Conservation (phyloP, 2,888 invertebrate species). For the Tineola bisselliella region DNA sequence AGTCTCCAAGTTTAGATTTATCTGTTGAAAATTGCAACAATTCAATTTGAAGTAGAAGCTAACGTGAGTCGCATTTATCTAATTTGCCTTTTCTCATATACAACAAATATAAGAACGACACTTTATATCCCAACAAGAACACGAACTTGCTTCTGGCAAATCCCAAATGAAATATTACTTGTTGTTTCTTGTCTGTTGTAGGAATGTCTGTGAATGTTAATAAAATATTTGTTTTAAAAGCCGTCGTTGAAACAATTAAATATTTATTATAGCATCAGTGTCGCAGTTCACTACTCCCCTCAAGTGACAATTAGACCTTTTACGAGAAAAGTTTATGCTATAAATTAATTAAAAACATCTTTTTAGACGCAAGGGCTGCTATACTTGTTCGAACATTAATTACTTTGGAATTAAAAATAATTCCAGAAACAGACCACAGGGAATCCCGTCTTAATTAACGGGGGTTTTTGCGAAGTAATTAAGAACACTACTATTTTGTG, state of each 20-base stretch:
- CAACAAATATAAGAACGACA: not conserved
- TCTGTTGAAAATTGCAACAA: too few relatives aligned
- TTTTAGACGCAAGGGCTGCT: not conserved
- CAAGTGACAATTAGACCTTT: slow-evolving; percentile 9
- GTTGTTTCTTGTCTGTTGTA: not conserved
- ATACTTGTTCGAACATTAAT: not conserved
- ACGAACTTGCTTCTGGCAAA: not conserved
- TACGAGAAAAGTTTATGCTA: slow-evolving; percentile 13
- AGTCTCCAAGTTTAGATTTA: too few relatives aligned
- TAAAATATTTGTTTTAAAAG: not conserved
- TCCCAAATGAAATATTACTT: not conserved
- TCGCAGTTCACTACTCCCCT: not conserved
- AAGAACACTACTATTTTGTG: not conserved
- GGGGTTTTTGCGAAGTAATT: not conserved
- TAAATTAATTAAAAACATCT: slow-evolving; percentile 14
- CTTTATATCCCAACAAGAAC: not conserved
- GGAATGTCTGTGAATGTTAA: not conserved
- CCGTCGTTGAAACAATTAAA: slow-evolving; percentile 4
- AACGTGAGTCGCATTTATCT: too few relatives aligned
- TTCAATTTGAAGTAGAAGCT: too few relatives aligned
- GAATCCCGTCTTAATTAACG: not conserved
- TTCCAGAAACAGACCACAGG: not conserved
- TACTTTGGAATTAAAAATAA: not conserved
- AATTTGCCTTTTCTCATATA: too few relatives aligned
- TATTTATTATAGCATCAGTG: not conserved